These are phyloP conservation scores for Coracopsis vasa DNA, from an alignment of 2,113 vertebrate genomes.

Conservation along the genomic window DNA sequence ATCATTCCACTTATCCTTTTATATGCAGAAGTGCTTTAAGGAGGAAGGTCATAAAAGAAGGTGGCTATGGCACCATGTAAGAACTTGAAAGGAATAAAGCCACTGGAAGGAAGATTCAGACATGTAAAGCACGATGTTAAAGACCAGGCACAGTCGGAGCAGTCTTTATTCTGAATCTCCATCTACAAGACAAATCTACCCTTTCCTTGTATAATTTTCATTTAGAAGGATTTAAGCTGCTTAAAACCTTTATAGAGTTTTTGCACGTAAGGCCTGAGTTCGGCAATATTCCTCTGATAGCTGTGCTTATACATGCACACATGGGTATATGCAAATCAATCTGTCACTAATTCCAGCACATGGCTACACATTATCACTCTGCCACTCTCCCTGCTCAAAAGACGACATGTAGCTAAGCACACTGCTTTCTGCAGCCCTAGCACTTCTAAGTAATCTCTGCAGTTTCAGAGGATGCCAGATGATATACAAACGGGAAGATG, in stretches of 20 bases:
- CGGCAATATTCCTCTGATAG: not conserved
- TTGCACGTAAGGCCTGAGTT: not conserved
- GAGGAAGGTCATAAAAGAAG: constrained; percentile 39
- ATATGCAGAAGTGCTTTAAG: constrained; percentile 33
- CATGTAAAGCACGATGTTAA: constrained; percentile 47
- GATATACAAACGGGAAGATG: not conserved
- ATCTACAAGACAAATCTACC: constrained; percentile 70
- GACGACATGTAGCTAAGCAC: not conserved
- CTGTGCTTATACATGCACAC: not conserved
- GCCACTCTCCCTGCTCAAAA: constrained; percentile 2
- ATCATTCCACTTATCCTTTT: constrained; percentile 54
- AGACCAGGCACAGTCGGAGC: constrained; percentile 42
- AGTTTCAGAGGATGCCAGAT: not conserved
- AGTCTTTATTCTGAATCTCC: constrained; percentile 53
- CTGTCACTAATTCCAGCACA: constrained; percentile 51
- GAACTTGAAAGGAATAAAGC: constrained; percentile 64
- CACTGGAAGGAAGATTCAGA: constrained; percentile 44
- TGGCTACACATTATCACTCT: not conserved
- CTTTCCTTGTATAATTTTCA: constrained; percentile 66
- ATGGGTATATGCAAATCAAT: constrained; percentile 45
- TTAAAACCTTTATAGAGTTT: constrained; percentile 55
- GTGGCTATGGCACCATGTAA: not conserved
- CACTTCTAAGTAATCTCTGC: not conserved
- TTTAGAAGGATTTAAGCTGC: constrained; percentile 70
- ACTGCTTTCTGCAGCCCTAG: constrained; percentile 15